Percentiles rank a stretch among this genome's conserved stretches.
Evolutionary conservation across 2,797 vertebrate genomes (phyloP).

Genomic region (Gymnoscopelus microlampas): DNA sequence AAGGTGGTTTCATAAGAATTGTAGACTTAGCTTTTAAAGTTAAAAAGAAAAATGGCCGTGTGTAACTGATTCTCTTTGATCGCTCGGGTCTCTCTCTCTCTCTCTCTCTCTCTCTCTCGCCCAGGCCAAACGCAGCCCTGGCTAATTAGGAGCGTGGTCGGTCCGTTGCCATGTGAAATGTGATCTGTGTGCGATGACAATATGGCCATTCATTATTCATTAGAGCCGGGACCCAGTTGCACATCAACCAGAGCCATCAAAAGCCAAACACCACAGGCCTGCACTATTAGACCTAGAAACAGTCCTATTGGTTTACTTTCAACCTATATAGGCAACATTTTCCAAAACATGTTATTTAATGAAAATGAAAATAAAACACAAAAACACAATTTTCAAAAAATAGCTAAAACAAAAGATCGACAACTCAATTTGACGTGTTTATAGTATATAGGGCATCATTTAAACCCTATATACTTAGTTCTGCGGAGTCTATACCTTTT

Average conservation of each 20-base stretch:
- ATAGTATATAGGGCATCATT: too few species aligned
- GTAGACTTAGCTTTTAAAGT: conserved; percentile 5
- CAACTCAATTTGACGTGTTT: too few species aligned
- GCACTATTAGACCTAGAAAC: conserved; percentile 41
- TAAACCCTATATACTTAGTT: too few species aligned
- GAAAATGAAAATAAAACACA: too few species aligned
- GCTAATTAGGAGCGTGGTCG: conserved; percentile 71
- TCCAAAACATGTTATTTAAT: too few species aligned
- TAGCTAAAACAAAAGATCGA: too few species aligned
- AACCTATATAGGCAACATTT: background rate
- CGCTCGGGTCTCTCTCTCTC: background rate
- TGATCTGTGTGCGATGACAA: conserved; percentile 79
- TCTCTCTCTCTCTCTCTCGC: conserved; percentile 34
- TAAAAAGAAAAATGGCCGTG: background rate
- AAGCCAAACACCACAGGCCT: conserved; percentile 67
- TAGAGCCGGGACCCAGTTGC: conserved; percentile 63
- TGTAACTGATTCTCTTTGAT: too few species aligned
- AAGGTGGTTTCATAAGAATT: conserved; percentile 1
- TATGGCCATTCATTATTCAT: conserved; percentile 85
- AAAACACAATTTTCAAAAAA: too few species aligned
- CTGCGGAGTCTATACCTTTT: background rate
- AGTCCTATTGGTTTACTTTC: conserved; percentile 26
- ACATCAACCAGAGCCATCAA: conserved; percentile 77
- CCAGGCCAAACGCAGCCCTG: conserved; percentile 52
- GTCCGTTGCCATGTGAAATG: conserved; percentile 76